Evolutionary conservation across 2,113 vertebrate genomes (phyloP), one percentile per base, ranked within the genome.

Genomic region (Rhabdomys dilectus): DNA sequence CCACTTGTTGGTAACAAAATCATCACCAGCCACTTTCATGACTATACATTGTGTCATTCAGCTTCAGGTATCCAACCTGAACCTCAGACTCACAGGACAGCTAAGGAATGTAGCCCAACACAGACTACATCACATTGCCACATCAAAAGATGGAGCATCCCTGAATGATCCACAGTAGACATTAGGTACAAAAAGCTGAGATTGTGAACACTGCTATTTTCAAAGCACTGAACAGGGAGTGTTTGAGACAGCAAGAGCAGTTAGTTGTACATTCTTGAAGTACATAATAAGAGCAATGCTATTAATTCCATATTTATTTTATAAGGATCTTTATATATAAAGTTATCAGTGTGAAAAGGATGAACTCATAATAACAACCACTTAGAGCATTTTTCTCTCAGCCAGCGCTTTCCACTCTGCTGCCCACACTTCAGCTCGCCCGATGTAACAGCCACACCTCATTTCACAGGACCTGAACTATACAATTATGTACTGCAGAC

Each of bases 231-330:
- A 96, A 80, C 60, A 77, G 77, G n/a, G 56, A 60, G 29, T 72
- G 34, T 56, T 51, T 86, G 53, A 26, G 19, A 53, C 62, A 78
- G 7, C 48, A 0, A 86, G 13, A 95, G 15, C 56, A 95, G 31
- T 75, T 64, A 86, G 51, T 58, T 53, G 9, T 29, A 92, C 16
- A 19, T 64, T 92, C 92, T 36, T 76, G 76, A 96, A 86, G 93
- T 94, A 78, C 94, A 81, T 39, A 92, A 86, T 76, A 24, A 95
- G 94, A 93, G 78, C 60, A 95, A 90, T 48, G 78, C 75, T 92
- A 97, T 34, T 84, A 88, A 95, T 89, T 96, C 64, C 77, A 93
- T n/a, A 5, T 97, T 96, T 94, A 97, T 88, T 97, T 90, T 68
- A 87, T 48, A 96, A 96, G 62, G 34, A 86, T 64, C 56, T 93